Conservation (phyloP, 2,797 vertebrate genomes). For the Molossus alvarezi region DNA sequence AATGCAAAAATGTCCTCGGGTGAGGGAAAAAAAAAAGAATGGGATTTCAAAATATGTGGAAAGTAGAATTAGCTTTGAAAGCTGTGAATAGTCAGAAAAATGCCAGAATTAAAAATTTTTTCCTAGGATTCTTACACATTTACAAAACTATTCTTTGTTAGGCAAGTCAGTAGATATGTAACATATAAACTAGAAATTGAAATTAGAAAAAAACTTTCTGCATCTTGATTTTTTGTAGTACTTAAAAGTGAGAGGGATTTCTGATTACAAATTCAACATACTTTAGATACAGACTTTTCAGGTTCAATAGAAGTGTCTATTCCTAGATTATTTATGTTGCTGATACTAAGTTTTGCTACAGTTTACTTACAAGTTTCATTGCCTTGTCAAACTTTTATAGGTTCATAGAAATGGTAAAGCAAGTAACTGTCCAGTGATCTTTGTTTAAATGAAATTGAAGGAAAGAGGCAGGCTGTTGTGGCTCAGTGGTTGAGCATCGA, state of each 20-base stretch:
- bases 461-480: background rate
- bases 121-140: background rate
- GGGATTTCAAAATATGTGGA: no score
- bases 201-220: background rate
- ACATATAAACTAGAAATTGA: constrained; percentile 48
- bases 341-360: background rate
- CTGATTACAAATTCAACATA: background rate
- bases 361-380: constrained; percentile 30
- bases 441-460: constrained; percentile 31
- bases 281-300: constrained; percentile 1
- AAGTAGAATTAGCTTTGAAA: constrained; percentile 22
- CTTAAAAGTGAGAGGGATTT: constrained; percentile 15
- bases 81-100: constrained; percentile 25
- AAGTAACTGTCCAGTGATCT: background rate
- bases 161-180: background rate
- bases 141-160: constrained; percentile 19
- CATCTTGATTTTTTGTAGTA: constrained; percentile 15
- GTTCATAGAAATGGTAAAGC: constrained; percentile 42
- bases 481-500: background rate
- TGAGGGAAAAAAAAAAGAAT: no score
- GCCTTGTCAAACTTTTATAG: background rate
- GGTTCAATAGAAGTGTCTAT: background rate
- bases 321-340: constrained; percentile 30
- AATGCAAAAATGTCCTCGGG: no score
- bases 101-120: background rate